phyloP scores from a whole-genome alignment of 2,113 vertebrate genomes.

The Gnathochromis pfefferi region DNA sequence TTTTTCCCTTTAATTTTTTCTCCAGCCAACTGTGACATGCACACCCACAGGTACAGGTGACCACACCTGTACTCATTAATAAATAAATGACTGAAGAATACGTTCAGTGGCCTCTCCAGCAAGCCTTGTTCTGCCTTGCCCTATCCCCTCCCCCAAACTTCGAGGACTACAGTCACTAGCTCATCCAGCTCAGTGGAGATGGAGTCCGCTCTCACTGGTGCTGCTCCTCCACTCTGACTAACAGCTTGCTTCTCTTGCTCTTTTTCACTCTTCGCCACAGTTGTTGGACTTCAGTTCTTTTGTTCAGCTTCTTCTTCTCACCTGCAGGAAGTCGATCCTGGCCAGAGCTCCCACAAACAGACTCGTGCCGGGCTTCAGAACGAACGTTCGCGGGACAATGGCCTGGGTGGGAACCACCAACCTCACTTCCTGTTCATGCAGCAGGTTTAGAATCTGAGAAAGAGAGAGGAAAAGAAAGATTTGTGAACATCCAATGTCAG shows the following conservation, averaged over 20 bases:
- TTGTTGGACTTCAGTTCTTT: neutral
- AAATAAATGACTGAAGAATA: neutral
- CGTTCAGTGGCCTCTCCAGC: neutral
- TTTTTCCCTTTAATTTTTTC: neutral
- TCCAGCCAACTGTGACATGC: neutral
- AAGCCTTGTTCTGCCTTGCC: neutral
- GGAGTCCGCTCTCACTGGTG: neutral
- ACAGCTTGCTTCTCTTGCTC: neutral
- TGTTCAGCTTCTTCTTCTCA: constrained; percentile 17
- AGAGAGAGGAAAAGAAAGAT: neutral
- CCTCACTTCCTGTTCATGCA: constrained; percentile 85
- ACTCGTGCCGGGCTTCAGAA: constrained; percentile 79
- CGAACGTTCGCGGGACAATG: constrained; percentile 82
- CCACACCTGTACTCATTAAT: neutral
- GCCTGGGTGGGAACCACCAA: constrained; percentile 78
- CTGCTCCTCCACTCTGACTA: neutral
- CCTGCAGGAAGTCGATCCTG: constrained; percentile 86
- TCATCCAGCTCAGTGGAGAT: neutral
- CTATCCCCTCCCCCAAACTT: neutral
- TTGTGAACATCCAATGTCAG: neutral
- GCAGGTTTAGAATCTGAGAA: constrained; percentile 80
- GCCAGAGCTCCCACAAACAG: constrained; percentile 84
- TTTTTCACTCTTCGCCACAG: neutral
- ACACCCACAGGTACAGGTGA: neutral
- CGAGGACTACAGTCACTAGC: neutral